Base-by-base conservation (phyloP, 2,113 vertebrate genomes). In the Pangasianodon gigas region DNA sequence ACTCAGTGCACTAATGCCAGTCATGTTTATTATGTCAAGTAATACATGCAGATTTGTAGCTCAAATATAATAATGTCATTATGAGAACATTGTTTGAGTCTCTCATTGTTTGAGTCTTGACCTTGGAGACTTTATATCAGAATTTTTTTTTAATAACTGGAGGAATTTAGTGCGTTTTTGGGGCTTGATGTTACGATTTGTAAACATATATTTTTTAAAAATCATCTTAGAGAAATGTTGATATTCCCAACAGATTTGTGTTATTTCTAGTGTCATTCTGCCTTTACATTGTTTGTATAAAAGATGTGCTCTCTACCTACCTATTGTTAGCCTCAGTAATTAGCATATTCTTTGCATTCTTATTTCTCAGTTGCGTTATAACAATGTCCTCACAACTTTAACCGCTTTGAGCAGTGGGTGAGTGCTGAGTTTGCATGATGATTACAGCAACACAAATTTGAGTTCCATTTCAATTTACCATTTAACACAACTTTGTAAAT, bases 41-140 rank as follows among this genome's bases (percentile, higher is more conserved):
- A 88, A 85, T 85, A 41, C 32, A 85, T 81, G 82, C 65, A 69
- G 54, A 81, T 88, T 85, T 90, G 74, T 37, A 75, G 56, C 87
- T 65, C 67, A 81, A 56, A 81, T 81, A n/a, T 85, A 86, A 88
- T 85, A 86, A 44, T 56, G 1, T 58, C 54, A 71, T 86, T 71
- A 88, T 88, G 74, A 71, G 84, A 79, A 46, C 74, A 81, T 37
- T 37, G 1, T 37, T 37, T 1, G 37, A 37, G 37, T 86, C 87
- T 90, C 71, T 81, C 24, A 58, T 54, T 77, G 52, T 41, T 74
- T 77, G 71, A 32, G 48, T 58, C 32, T 56, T 65, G 60, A 85
- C 41, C 71, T 90, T 87, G 48, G 60, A 87, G 54, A 46, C 21
- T 80, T 6, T 18, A 79, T 37, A 21, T 51, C 29, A 24, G n/a